Base-by-base conservation (phyloP, 2,113 vertebrate species). In the Corapipo altera region DNA sequence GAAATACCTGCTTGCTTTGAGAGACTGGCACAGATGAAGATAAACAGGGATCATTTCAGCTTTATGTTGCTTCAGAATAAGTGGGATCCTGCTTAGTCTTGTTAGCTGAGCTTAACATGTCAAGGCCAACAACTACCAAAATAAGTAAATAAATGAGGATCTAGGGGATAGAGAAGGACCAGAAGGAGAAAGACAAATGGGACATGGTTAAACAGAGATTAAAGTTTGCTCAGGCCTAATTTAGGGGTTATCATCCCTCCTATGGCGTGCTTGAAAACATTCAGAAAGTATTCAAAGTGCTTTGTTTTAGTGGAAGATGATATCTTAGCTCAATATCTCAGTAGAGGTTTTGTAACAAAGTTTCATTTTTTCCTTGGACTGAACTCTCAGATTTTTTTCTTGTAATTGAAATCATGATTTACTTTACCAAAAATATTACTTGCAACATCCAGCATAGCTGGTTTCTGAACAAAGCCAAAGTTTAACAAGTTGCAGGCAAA, bases 391-490 rank as follows among this genome's bases (percentile, higher is more conserved):
- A 5, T 71, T 32, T 32, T 87, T 76, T 89, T 88, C 85, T 85
- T 83, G 54, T 88, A 62, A 65, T 55, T 90, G 71, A 95, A 90
- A 83, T 89, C 0, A 41, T 69, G 9, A 72, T 85, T 82, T 51
- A 72, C 49, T 91, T 89, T 82, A 95, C 41, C 28, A 85, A 83
- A 93, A 94, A 72, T 82, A 52, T 6, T 91, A 27, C 41, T 89
- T 89, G 78, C 85, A 91, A 82, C 67, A 75, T 87, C 43, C 26
- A 57, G 15, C 46, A 27, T 33, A 78, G 57, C 59, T 93, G 69
- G 43, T 85, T 88, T 87, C 62, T 82, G 91, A 90, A 72, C 78
- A 92, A 88, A 92, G 89, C 62, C 82, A 83, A 93, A 93, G 82
- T 95, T 93, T 92, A 95, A 79, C 62, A 85, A 85, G 49, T 58